Evolutionary conservation across 2,113 vertebrate species (phyloP).

Genomic region (Corythornis vintsioides): DNA sequence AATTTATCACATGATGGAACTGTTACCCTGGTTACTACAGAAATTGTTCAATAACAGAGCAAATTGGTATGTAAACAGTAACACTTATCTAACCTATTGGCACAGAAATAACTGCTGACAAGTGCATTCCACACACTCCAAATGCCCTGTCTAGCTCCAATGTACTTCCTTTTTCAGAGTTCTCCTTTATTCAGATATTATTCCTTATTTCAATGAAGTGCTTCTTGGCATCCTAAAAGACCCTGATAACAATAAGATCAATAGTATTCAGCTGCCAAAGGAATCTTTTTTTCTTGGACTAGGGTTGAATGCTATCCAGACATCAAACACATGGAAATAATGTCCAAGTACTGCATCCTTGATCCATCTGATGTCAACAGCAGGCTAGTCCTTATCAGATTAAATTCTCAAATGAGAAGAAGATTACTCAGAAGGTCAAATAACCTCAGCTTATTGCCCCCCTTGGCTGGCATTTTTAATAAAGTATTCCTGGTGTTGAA

Average conservation of each 20-base stretch:
- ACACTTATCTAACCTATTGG: constrained; percentile 67
- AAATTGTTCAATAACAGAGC: constrained; percentile 63
- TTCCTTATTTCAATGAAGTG: not conserved
- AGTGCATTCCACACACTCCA: constrained; percentile 62
- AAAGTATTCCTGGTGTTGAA: not conserved
- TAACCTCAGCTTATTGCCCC: not conserved
- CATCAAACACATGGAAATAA: not conserved
- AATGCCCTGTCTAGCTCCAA: constrained; percentile 6
- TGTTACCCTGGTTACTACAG: constrained; percentile 49
- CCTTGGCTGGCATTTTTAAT: not conserved
- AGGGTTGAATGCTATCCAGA: not conserved
- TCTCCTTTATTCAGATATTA: not conserved
- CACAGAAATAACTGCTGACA: constrained; percentile 64
- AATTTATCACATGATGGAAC: constrained; percentile 20
- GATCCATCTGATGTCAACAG: not conserved
- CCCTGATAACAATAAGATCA: not conserved
- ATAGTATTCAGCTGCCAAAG: not conserved
- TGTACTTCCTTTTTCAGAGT: not conserved
- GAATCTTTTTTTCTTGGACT: not conserved
- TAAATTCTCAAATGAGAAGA: not conserved
- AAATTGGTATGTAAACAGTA: constrained; percentile 71
- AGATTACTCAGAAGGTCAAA: not conserved
- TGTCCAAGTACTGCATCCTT: not conserved
- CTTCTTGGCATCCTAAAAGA: not conserved
- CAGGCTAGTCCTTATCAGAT: not conserved